A percentile compares a stretch with the other conserved stretches of the same genome.
Evolutionary conservation across 2,888 invertebrate species (phyloP).

Genomic region (Caprella mutica): DNA sequence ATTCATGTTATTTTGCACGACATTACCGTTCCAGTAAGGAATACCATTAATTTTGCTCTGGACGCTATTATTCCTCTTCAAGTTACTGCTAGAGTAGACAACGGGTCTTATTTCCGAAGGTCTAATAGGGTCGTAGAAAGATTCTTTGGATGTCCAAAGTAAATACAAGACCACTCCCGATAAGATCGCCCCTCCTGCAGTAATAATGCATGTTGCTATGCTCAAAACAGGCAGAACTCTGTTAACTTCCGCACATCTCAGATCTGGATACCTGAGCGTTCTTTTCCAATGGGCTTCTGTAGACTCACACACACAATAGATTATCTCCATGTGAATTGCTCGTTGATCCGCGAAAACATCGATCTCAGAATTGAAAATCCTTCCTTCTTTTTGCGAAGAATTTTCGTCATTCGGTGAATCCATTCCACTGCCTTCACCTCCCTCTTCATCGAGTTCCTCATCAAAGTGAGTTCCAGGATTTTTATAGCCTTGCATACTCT

Average conservation of each 20-base stretch:
- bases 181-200: conserved; percentile 24
- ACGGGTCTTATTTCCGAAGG: conserved; percentile 23
- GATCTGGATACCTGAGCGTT: conserved; percentile 15
- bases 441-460: too few relatives aligned
- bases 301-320: conserved; percentile 20
- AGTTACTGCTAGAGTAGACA: conserved; percentile 17
- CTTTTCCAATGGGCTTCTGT: conserved; percentile 8
- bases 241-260: conserved; percentile 26
- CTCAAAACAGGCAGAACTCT: conserved; percentile 26
- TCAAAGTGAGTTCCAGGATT: too few relatives aligned
- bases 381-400: too few relatives aligned
- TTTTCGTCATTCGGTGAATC: too few relatives aligned
- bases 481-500: too few relatives aligned
- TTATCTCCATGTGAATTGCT: conserved; percentile 10
- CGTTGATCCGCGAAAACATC: too few relatives aligned
- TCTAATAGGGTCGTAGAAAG: conserved; percentile 18
- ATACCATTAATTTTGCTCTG: conserved; percentile 3
- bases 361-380: too few relatives aligned
- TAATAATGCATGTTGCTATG: conserved; percentile 30
- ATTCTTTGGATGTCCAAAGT: conserved; percentile 24
- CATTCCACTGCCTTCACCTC: too few relatives aligned
- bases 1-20: background rate
- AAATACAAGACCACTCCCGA: conserved; percentile 26
- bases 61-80: background rate
- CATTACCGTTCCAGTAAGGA: conserved; percentile 4